phyloP scores from a whole-genome alignment of 2,797 vertebrate species.

The Liparis tanakae region DNA sequence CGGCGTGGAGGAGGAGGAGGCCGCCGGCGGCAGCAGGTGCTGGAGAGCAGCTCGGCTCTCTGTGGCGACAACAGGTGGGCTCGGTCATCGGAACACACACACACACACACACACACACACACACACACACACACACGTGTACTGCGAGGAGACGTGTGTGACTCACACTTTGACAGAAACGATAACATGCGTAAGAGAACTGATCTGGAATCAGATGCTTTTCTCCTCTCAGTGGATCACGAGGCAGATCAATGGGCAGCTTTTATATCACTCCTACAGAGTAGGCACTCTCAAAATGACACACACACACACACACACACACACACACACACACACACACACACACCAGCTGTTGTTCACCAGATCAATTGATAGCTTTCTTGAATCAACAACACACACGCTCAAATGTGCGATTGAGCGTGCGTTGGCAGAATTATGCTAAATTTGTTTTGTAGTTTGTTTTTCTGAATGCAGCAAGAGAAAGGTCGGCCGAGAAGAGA shows the following conservation, averaged over 20 bases:
- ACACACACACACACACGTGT: conserved; percentile 9
- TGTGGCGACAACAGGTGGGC: conserved; percentile 70
- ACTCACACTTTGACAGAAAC: conserved; percentile 19
- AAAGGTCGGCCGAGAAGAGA: conserved; percentile 65
- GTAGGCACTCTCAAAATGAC: conserved; percentile 17
- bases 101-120: conserved; percentile 22
- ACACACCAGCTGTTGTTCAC: conserved; percentile 43
- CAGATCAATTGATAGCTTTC: conserved; percentile 54
- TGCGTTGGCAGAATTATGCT: conserved; percentile 58
- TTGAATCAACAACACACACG: conserved; percentile 31
- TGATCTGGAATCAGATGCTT: conserved; percentile 3
- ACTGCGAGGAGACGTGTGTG: conserved; percentile 25
- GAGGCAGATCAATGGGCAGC: conserved; percentile 60
- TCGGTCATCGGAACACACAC: conserved; percentile 40
- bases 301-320: conserved; percentile 14
- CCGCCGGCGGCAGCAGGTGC: conserved; percentile 40
- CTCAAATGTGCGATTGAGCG: conserved; percentile 23
- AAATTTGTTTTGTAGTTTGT: conserved; percentile 69
- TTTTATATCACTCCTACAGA: conserved; percentile 46
- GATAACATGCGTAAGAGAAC: background rate
- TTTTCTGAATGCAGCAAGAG: conserved; percentile 49
- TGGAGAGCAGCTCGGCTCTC: conserved; percentile 40
- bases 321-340: too few species aligned
- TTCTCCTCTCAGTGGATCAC: conserved; percentile 51
- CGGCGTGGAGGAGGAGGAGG: conserved; percentile 30